Base-by-base conservation (phyloP, 2,797 vertebrate genomes). In the Mormyrops boulengeri region DNA sequence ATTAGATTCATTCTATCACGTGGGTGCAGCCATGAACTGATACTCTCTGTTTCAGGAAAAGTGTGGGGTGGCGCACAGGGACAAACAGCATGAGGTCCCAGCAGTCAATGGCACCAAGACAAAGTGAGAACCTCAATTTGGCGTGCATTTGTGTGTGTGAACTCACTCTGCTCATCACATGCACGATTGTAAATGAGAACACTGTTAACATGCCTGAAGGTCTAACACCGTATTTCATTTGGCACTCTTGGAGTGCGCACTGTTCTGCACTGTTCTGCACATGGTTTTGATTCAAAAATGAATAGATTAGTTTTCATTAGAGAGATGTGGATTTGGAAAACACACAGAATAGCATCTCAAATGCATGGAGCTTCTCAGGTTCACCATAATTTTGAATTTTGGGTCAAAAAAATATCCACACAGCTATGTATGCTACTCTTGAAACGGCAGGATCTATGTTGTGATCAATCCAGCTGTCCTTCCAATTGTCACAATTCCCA, bases 41-140 rank as follows among this genome's bases (percentile, higher is more conserved):
- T 1, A 22, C 47, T 73, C 66, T 62, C 49, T 50, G 77, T 95
- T 96, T 90, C 95, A 99, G 98, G 98, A 99, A 95, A 99, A 98
- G 95, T 98, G 97, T 95, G 97, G 97, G 94, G 96, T 97, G 93
- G 97, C 98, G 80, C 96, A 96, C 77, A 94, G 93, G 92, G 92
- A 93, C 88, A 94, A 93, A 88, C 91, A 93, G 88, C 91, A 93
- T 89, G 95, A 95, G 26, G 93, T 94, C 88, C 91, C 93, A 0
- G 95, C 95, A 82, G 92, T 92, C 4, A 95, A 96, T 44, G 93
- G 93, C 80, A 95, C 95, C 89, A 96, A 96, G 91, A 95, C 96
- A 85, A 94, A 95, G 96, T 97, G 90, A 94, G 95, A 93, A 22
- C 52, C 17, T 38, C 17, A 38, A 2, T 44, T 9, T n/a, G 30